Evolutionary conservation across 2,797 vertebrate species (phyloP).

Genomic region (Crax fasciolata): DNA sequence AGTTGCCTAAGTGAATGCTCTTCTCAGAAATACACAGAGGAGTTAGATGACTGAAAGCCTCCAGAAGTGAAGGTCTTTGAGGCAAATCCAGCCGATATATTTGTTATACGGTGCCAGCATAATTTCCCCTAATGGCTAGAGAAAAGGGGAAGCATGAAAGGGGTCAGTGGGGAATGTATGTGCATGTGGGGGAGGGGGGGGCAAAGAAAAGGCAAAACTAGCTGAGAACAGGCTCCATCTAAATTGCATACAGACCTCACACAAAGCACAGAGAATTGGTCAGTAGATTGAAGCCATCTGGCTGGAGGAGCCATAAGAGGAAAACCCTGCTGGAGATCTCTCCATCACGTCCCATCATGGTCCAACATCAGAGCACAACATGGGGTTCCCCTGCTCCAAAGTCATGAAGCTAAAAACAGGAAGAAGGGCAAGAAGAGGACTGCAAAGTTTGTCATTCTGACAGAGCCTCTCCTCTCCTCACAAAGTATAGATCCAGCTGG

Average conservation of each 20-base stretch:
- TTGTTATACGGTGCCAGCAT: conserved; percentile 42
- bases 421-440: conserved; percentile 35
- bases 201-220: conserved; percentile 67
- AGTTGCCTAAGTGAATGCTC: background rate
- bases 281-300: conserved; percentile 80
- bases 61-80: conserved; percentile 32
- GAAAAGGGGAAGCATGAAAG: conserved; percentile 40
- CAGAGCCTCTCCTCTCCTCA: conserved; percentile 2
- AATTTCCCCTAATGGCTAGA: conserved; percentile 24
- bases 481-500: background rate
- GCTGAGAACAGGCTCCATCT: conserved; percentile 63
- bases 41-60: conserved; percentile 11
- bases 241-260: conserved; percentile 73
- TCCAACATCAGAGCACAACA: conserved; percentile 61
- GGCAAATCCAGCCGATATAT: conserved; percentile 17
- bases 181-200: conserved; percentile 49
- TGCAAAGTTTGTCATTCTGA: background rate
- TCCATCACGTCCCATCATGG: conserved; percentile 51
- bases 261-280: conserved; percentile 75
- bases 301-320: conserved; percentile 67
- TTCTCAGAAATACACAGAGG: conserved; percentile 44
- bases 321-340: conserved; percentile 70
- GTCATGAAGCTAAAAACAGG: conserved; percentile 44
- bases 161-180: conserved; percentile 55
- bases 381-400: conserved; percentile 1